Evolutionary conservation across 2,797 vertebrate genomes (phyloP).

Genomic region (Sebastolobus alascanus): DNA sequence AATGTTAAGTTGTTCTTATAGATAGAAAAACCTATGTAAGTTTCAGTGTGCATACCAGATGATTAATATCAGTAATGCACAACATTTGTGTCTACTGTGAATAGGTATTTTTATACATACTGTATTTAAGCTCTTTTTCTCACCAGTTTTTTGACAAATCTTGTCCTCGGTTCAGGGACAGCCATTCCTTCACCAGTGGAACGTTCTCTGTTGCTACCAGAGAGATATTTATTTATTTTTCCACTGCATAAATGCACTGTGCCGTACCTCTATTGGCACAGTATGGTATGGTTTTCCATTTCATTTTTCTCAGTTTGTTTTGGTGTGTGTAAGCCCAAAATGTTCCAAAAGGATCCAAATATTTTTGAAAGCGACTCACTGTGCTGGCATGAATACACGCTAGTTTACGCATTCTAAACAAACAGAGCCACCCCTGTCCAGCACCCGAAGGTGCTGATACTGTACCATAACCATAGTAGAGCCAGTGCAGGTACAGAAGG

Average conservation of each 20-base stretch:
- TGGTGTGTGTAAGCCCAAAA: constrained; percentile 10
- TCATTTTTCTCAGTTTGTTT: constrained; percentile 29
- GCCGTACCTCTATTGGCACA: constrained; percentile 43
- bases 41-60: constrained; percentile 84
- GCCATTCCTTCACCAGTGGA: constrained; percentile 70
- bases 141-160: constrained; percentile 69
- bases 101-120: constrained; percentile 85
- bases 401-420: constrained; percentile 16
- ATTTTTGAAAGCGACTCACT: constrained; percentile 26
- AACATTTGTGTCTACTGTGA: constrained; percentile 88
- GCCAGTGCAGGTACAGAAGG: constrained; percentile 58
- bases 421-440: constrained; percentile 2
- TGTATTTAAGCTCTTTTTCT: constrained; percentile 79
- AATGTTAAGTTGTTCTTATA: constrained; percentile 79
- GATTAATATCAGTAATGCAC: constrained; percentile 83
- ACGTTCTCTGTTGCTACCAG: constrained; percentile 55
- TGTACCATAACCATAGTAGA: constrained; percentile 28
- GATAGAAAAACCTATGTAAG: constrained; percentile 75
- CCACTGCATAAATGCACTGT: constrained; percentile 46
- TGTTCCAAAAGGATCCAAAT: constrained; percentile 34
- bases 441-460: constrained; percentile 8
- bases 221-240: constrained; percentile 71
- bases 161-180: constrained; percentile 69
- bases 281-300: constrained; percentile 44
- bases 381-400: constrained; percentile 25